Evolutionary conservation across 2,888 invertebrate species (phyloP), one percentile per base, ranked within the genome.

Genomic region (Pardosa pseudoannulata): DNA sequence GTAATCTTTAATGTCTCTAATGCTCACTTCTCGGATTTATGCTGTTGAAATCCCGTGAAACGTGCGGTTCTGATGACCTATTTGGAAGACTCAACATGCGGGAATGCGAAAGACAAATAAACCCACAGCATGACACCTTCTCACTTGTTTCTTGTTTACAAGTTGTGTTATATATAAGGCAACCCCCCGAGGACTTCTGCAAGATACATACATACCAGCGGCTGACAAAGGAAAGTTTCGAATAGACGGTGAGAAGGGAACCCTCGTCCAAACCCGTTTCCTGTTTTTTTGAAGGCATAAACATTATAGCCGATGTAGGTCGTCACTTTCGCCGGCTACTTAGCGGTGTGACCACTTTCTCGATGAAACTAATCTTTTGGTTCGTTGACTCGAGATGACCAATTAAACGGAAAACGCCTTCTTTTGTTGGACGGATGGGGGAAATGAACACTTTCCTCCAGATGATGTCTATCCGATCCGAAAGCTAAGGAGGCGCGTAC

Each of bases 371-470:
- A 29, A 65, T 65, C 65, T 31, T 29, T 16, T 32, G 41, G 70
- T 70, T 70, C 70, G 70, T 70, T 70, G 70, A 70, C 70, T 70
- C n/a, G 16, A 70, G 28, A 16, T 70, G 70, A 70, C 41, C 70
- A 70, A 41, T 70, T 70, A 28, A 11, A 70, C 1, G 32, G 1
- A 39, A n/a, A 68, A 68, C 36, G 32, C 68, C 36, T 67, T 67
- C 16, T n/a, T n/a, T n/a, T n/a, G n/a, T n/a, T n/a, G 29, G 13
- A 3, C 31, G 6, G 23, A 27, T n/a, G 11, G 7, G 19, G n/a
- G n/a, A n/a, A n/a, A n/a, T n/a, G n/a, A 62, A 23, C 11, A 27
- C 19, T 27, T 62, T 62, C 62, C 62, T 62, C 27, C 1, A 62
- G 62, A 62, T 27, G 28, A 9, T 23, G 9, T n/a, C n/a, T n/a